Conservation (phyloP, 2,113 vertebrate genomes). For the Saccopteryx leptura region DNA sequence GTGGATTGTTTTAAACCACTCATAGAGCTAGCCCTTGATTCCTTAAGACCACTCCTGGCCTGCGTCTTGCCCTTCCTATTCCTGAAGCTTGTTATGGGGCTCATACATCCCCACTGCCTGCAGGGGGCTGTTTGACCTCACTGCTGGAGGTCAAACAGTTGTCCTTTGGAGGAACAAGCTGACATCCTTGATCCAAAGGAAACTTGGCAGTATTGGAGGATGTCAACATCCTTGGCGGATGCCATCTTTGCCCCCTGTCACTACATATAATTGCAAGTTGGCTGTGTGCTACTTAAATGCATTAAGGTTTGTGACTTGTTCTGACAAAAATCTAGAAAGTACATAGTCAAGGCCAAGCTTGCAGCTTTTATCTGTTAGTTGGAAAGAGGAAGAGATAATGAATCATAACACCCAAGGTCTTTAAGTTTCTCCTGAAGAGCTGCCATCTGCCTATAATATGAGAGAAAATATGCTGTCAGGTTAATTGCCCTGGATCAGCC, state of each 20-base stretch:
- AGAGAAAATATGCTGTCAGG: constrained; percentile 49
- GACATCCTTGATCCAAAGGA: constrained; percentile 7
- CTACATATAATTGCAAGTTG: constrained; percentile 45
- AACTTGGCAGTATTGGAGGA: neutral
- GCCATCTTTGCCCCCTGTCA: constrained; percentile 37
- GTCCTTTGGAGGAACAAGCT: constrained; percentile 4
- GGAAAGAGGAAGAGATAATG: constrained; percentile 34
- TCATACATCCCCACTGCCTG: neutral
- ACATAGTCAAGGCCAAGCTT: neutral
- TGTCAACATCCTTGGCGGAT: neutral
- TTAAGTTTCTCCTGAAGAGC: constrained; percentile 37
- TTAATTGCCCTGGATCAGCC: neutral
- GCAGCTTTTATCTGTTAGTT: constrained; percentile 60
- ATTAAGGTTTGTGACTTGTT: constrained; percentile 40
- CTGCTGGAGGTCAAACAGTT: neutral
- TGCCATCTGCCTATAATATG: constrained; percentile 35
- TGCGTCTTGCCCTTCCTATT: neutral
- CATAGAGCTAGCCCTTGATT: neutral
- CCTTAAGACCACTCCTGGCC: neutral
- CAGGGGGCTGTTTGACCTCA: neutral
- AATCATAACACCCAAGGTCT: constrained; percentile 37
- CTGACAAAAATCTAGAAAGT: constrained; percentile 59
- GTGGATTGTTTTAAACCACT: neutral
- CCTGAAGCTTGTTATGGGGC: neutral
- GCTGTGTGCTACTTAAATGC: neutral